Base-by-base conservation (phyloP, 2,797 vertebrate genomes). In the Gephyroberyx darwinii region DNA sequence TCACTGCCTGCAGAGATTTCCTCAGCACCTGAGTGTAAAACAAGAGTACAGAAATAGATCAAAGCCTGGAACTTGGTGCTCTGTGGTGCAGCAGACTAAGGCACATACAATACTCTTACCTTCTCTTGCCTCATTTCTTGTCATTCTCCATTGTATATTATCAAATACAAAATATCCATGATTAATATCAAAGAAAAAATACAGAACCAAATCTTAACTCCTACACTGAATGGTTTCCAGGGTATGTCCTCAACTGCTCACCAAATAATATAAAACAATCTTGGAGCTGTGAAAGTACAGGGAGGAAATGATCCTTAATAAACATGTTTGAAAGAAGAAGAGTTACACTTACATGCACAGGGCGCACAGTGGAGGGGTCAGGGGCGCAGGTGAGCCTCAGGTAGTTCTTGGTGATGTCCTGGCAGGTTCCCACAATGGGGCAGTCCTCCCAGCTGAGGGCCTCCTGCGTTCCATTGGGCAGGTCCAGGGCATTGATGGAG, bases 311-410 rank as follows among this genome's bases (percentile, higher is more conserved):
- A 26, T 26, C 17, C 43, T 43, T 2, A 20, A 55, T 13, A 16
- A 58, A 47, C 17, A 55, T 12, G 9, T 55, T 7, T n/a, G 33
- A 53, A 10, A 16, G 1, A 30, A 35, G n/a, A 43, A 35, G n/a
- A 48, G 1, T 4, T 1, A 22, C n/a, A 84, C 92, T 81, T 83
- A 94, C 94, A 69, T 88, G 65, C 7, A 97, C 94, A 0, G 96
- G 96, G 67, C 96, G 94, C 62, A 98, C 96, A 0, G 96, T 96
- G 41, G 94, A 91, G 0, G 96, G 94, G 83, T 98, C 96, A 0
- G 96, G 96, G 54, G 96, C 96, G 2, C 96, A 96, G 63, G 96
- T 98, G 63, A 98, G 94, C 12, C 96, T 95, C 68, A 98, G 90
- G 88, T 98, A 98, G 84, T 83, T 89, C 75, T 98, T 98, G 51